Evolutionary conservation across 1,140 invertebrate genomes (phyloP), one percentile per base, ranked within the genome.

Genomic region (Drosophila sucinea): DNA sequence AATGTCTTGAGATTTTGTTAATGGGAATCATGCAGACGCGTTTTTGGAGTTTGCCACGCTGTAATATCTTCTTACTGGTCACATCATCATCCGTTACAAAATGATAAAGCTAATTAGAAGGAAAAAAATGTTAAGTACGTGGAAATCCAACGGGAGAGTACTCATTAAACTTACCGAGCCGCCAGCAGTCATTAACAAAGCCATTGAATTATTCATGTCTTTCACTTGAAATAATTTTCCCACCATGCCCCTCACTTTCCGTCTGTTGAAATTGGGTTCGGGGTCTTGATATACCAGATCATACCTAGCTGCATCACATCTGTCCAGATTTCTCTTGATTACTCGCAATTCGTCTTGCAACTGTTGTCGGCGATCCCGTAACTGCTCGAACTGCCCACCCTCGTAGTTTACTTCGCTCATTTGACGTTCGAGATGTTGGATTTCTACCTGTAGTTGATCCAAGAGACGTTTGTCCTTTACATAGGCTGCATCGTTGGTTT

Each of bases 1-100:
- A 78, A 70, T 93, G 92, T 1, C 94, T 94, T 57, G 92, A 89
- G 51, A 99, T 97, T 94, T 98, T 97, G 93, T 99, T 98, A 54
- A 99, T 93, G n/a, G 98, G 98, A 62, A 99, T 96, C 83, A 97
- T 94, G 25, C 98, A 99, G 27, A 95, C 95, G 58, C 98, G 94
- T 56, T 94, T 93, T 89, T 95, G 95, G 40, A 99, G 93, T 74
- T 96, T 94, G 4, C 98, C 98, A 63, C 94, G 94, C 92, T 98
- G 94, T 44, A 99, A 93, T 54, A 99, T 92, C 79, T 96, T 94
- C 92, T 98, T 98, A 67, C 96, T 96, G 0, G 96, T 98, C 54
- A 94, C 93, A 90, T 98, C 97, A 44, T 95, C 96, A 87, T 99
- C 97, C 7, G 98, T 97, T 51, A 99, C 95, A 38, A 98, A 95